Percentiles rank a stretch among this genome's conserved stretches.
phyloP scores from a whole-genome alignment of 2,113 vertebrate genomes.

The Tychaedon coryphoeus region DNA sequence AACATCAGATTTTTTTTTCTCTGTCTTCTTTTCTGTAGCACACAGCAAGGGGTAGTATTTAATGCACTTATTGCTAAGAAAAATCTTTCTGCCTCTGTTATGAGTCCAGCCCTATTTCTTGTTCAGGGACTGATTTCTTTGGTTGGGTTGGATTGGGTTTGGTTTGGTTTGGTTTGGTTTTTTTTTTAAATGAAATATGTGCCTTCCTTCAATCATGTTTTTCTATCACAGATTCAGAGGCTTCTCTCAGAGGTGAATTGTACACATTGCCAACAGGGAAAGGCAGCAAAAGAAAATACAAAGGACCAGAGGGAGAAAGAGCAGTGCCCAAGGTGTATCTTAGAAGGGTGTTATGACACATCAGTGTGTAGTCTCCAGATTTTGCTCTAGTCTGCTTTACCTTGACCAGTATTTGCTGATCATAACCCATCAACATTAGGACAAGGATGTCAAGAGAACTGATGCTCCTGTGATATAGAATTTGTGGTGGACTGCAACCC shows the following conservation, averaged over 20 bases:
- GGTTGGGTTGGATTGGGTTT: neutral
- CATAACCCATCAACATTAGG: neutral
- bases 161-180: neutral
- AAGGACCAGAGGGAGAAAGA: neutral
- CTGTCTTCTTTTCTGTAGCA: neutral
- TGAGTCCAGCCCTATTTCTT: neutral
- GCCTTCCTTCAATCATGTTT: neutral
- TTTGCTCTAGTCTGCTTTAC: neutral
- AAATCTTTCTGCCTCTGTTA: neutral
- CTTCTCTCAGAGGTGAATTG: neutral
- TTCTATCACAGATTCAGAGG: neutral
- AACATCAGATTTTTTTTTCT: neutral
- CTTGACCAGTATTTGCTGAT: neutral
- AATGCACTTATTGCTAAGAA: neutral
- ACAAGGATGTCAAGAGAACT: neutral
- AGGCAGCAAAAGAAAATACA: neutral
- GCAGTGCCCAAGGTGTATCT: rapidly evolving
- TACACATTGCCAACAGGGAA: neutral
- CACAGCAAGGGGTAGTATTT: neutral
- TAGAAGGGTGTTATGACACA: neutral
- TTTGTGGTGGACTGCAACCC: neutral
- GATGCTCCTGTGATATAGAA: rapidly evolving
- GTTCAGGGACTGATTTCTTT: neutral
- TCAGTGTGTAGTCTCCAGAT: neutral
- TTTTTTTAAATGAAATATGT: neutral